phyloP scores from a whole-genome alignment of 2,113 vertebrate species.

The Sarotherodon lohbergeri region DNA sequence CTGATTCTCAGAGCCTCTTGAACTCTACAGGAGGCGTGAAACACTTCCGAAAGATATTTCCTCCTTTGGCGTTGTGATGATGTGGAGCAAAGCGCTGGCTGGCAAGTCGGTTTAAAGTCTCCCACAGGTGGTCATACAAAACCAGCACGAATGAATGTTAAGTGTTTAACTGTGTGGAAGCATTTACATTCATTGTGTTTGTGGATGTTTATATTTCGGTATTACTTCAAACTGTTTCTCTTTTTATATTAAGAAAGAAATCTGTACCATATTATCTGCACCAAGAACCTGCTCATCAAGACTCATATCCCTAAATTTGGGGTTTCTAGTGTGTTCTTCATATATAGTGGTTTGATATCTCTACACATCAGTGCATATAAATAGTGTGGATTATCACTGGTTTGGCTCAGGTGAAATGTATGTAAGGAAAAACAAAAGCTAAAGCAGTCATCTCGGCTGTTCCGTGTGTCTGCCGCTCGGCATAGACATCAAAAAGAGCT shows the following conservation, averaged over 20 bases:
- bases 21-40: neutral
- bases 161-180: neutral
- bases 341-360: neutral
- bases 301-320: neutral
- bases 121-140: neutral
- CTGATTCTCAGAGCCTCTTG: neutral
- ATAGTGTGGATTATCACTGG: neutral
- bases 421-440: neutral
- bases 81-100: neutral
- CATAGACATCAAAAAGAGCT: conserved; percentile 30
- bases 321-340: neutral
- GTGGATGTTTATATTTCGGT: neutral
- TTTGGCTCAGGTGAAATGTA: neutral
- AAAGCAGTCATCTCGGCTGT: neutral
- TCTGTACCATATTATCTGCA: neutral
- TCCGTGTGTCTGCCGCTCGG: neutral
- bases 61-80: neutral
- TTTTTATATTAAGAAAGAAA: neutral
- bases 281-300: neutral
- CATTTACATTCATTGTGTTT: neutral
- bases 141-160: neutral
- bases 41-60: neutral
- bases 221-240: neutral
- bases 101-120: neutral
- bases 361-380: neutral